These are phyloP conservation scores for Antechinus stuartii DNA, from an alignment of 2,113 vertebrate genomes.

Conservation along the genomic window DNA sequence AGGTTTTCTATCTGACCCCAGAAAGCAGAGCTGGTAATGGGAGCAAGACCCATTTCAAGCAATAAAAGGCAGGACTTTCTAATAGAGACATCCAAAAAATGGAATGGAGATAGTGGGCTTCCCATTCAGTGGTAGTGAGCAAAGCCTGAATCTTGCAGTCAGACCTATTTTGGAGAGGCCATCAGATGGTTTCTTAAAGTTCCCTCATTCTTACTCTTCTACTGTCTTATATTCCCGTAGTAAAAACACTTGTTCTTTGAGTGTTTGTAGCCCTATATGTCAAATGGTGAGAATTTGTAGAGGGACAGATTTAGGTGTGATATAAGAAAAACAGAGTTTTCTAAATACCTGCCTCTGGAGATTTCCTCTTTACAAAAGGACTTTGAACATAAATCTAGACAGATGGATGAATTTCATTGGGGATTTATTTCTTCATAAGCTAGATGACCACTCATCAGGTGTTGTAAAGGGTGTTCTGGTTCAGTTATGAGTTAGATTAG, in stretches of 20 bases:
- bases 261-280: not conserved
- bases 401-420: not conserved
- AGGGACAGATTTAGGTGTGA: not conserved
- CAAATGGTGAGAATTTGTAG: not conserved
- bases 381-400: not conserved
- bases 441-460: not conserved
- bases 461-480: not conserved
- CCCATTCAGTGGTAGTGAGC: not conserved
- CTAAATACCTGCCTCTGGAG: not conserved
- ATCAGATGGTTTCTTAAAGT: not conserved
- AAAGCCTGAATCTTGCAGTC: not conserved
- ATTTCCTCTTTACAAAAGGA: not conserved
- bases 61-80: not conserved
- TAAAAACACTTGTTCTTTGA: not conserved
- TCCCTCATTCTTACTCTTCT: not conserved
- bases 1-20: not conserved
- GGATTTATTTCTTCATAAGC: not conserved
- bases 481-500: not conserved
- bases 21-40: not conserved
- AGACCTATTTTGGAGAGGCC: not conserved
- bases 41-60: not conserved
- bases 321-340: not conserved
- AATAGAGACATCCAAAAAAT: not conserved
- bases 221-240: not conserved
- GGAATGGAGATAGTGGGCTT: not conserved